Base-by-base conservation (phyloP, 2,113 vertebrate genomes). In the Mugil cephalus region DNA sequence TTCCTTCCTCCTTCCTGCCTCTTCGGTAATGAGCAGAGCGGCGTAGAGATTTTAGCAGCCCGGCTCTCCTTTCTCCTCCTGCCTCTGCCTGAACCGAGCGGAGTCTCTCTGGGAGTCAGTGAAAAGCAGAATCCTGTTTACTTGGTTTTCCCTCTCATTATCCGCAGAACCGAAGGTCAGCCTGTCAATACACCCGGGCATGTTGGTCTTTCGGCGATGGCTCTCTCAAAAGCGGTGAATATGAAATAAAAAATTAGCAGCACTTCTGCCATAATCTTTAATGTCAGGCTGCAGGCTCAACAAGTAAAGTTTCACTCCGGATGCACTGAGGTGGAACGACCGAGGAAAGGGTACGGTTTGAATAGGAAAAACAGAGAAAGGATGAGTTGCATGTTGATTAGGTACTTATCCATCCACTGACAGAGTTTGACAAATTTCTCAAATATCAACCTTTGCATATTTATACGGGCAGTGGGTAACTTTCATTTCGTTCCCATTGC, bases 371-470 rank as follows among this genome's bases (percentile, higher is more conserved):
- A 73, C 55, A 54, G 46, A 1, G 18, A 35, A 21, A 50, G 5
- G 51, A 72, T 54, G 88, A 70, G 67, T 11, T 55, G 83, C 66
- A 84, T 88, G 36, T 74, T 72, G 61, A 88, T 84, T 4, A 86
- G 70, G 17, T 66, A 53, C 60, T 76, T 38, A 58, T 67, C 47
- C 70, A 34, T 30, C 59, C 54, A n/a, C 42, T 58, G 38, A 72
- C 69, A 45, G 34, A 38, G 48, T 45, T 81, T 55, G 55, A 53
- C 56, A 21, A 6, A 48, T 58, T 56, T 62, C 50, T 67, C 56
- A 88, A 88, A 88, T 85, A 88, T 61, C 79, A 83, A 74, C 55
- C 64, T 79, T 45, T 84, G 66, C 76, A 87, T 80, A 86, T 80
- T 82, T 78, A 78, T 52, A 38, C 34, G 21, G 4, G 30, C 10